Conservation (phyloP, 1,140 invertebrate species). For the Cyphomyrmex costatus region DNA sequence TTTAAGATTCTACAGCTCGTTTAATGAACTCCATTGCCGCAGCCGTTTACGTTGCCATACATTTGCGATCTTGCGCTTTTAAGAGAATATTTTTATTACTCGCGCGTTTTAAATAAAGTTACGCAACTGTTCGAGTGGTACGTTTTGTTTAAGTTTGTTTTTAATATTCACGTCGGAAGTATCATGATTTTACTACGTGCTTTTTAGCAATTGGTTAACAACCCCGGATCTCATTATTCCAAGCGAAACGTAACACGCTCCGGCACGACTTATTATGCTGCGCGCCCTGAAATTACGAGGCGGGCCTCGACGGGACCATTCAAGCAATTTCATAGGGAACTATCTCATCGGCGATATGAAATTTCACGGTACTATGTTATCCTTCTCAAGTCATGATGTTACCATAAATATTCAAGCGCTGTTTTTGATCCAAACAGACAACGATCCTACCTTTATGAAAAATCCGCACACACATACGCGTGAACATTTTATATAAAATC, state of each 20-base stretch:
- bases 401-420: slow-evolving; percentile 66
- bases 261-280: slow-evolving; percentile 55
- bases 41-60: neutral
- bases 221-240: slow-evolving; percentile 38
- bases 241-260: slow-evolving; percentile 44
- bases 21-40: slow-evolving; percentile 15
- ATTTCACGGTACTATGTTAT: slow-evolving; percentile 52
- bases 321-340: slow-evolving; percentile 64
- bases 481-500: neutral
- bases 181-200: neutral
- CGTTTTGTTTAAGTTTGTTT: neutral
- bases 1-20: slow-evolving; percentile 20
- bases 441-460: slow-evolving; percentile 63
- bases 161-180: neutral
- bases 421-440: slow-evolving; percentile 42
- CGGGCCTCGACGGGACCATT: slow-evolving; percentile 59
- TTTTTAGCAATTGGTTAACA: slow-evolving; percentile 34
- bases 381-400: slow-evolving; percentile 33
- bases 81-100: neutral
- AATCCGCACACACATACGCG: neutral
- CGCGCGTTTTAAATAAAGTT: neutral
- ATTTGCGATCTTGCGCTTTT: neutral
- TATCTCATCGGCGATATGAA: slow-evolving; percentile 55
- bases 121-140: neutral
- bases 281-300: slow-evolving; percentile 61